phyloP scores from a whole-genome alignment of 2,797 vertebrate genomes.

The Pseudocheirus occidentalis region DNA sequence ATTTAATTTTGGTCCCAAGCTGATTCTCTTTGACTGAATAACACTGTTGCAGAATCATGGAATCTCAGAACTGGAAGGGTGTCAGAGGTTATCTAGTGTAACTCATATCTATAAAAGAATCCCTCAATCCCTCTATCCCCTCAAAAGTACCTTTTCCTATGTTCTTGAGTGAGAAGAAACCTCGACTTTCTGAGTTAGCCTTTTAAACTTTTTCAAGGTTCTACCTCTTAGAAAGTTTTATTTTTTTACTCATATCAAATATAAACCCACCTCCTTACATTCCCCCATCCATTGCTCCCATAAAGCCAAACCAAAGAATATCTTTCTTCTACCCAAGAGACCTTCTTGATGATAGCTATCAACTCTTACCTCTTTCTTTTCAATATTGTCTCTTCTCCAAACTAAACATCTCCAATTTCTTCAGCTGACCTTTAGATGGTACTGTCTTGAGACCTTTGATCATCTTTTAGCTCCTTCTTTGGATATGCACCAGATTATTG shows the following conservation, averaged over 20 bases:
- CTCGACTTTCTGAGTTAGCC: neutral
- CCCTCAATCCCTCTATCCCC: neutral
- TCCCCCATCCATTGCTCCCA: neutral
- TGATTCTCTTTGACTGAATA: neutral
- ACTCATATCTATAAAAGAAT: neutral
- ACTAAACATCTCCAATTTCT: neutral
- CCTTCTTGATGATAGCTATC: neutral
- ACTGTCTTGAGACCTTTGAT: neutral
- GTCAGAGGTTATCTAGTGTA: neutral
- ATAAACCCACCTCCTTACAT: neutral
- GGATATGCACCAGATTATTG: neutral
- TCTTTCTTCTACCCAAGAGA: neutral
- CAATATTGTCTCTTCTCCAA: neutral
- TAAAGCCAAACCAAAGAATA: neutral
- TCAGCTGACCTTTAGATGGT: neutral
- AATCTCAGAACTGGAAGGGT: neutral
- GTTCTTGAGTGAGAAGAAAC: neutral
- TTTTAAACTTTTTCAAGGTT: neutral
- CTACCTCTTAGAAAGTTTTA: neutral
- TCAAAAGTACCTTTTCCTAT: neutral
- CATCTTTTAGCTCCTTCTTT: neutral
- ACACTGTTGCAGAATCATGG: neutral
- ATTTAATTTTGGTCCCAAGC: neutral
- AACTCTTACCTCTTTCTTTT: neutral
- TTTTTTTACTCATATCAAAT: neutral